Evolutionary conservation across 2,797 vertebrate species (phyloP).

Genomic region (Carcharodon carcharias): DNA sequence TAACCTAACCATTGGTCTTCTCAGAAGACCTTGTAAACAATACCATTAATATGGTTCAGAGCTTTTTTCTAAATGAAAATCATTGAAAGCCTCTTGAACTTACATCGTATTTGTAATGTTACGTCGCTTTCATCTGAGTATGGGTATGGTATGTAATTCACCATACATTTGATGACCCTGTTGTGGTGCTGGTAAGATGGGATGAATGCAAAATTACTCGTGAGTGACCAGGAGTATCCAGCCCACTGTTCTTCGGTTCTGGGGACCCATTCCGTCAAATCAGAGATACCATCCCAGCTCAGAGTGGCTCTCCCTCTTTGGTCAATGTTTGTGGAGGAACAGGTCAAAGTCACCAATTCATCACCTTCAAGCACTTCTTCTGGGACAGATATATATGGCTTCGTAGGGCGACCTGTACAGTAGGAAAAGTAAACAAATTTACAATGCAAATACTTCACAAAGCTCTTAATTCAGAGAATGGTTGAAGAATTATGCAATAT

Average conservation of each 20-base stretch:
- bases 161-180: background rate
- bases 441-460: background rate
- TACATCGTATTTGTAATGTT: slow-evolving; percentile 27
- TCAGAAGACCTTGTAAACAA: background rate
- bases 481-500: too few species aligned
- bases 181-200: slow-evolving; percentile 29
- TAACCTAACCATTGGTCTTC: background rate
- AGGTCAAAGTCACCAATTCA: background rate
- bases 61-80: background rate
- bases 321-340: slow-evolving; percentile 21
- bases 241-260: background rate
- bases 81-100: slow-evolving; percentile 9
- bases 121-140: slow-evolving; percentile 2
- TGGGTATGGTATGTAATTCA: slow-evolving; percentile 20
- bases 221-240: slow-evolving; percentile 29
- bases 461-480: background rate
- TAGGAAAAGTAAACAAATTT: background rate
- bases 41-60: too few species aligned
- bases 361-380: slow-evolving; percentile 22
- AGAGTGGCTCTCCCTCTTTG: background rate
- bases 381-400: background rate
- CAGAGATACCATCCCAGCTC: slow-evolving; percentile 27
- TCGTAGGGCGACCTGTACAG: slow-evolving; percentile 4
- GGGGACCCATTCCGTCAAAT: background rate
- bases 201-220: background rate